Conservation (phyloP, 2,797 vertebrate species). For the Poliocrania exsul region DNA sequence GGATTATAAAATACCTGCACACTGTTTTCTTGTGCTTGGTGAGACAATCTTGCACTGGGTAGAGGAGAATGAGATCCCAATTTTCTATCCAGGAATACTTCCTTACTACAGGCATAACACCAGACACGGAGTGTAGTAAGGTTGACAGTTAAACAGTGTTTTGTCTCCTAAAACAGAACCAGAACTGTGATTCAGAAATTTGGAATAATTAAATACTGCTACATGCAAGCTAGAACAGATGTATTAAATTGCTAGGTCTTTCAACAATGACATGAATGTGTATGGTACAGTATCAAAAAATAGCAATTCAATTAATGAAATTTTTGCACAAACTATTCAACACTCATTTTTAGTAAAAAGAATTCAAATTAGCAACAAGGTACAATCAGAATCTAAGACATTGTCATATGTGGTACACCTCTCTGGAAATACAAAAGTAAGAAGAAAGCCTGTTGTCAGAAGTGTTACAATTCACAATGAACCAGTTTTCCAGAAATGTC, state of each 20-base stretch:
- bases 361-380: not conserved
- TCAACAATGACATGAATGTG: not conserved
- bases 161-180: constrained; percentile 83
- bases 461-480: not conserved
- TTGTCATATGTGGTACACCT: not conserved
- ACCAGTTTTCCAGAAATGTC: not conserved
- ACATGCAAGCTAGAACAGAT: not conserved
- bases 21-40: constrained; percentile 75
- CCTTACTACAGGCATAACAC: constrained; percentile 98
- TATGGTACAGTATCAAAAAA: not conserved
- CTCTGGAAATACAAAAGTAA: not conserved
- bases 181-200: not conserved
- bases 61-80: constrained; percentile 82
- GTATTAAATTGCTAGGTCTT: not conserved
- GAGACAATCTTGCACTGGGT: constrained; percentile 76
- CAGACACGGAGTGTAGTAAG: constrained; percentile 96
- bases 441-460: not conserved
- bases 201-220: not conserved
- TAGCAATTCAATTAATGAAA: not conserved
- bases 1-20: constrained; percentile 70
- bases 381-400: not conserved
- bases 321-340: not conserved
- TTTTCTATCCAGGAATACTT: constrained; percentile 96
- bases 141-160: constrained; percentile 96
- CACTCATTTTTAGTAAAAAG: not conserved